These are phyloP conservation scores for Netta rufina DNA, from an alignment of 2,797 vertebrate genomes.

Conservation along the genomic window DNA sequence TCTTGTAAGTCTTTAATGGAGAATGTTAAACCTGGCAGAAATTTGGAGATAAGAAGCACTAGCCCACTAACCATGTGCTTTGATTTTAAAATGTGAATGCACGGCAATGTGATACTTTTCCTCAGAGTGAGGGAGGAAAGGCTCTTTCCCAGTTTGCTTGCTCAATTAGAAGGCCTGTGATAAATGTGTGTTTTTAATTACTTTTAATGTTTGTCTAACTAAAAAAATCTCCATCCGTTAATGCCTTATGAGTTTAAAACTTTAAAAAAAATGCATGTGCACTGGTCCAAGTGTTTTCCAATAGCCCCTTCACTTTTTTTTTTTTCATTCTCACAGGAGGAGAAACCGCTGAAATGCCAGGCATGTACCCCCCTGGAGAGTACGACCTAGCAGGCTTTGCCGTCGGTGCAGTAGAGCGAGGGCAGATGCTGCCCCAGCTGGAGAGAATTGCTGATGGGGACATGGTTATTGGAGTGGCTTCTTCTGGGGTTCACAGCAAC, in stretches of 20 bases:
- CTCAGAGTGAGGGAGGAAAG: background rate
- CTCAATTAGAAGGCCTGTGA: background rate
- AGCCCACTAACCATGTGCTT: background rate
- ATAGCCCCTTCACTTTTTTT: background rate
- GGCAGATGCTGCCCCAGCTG: constrained; percentile 85
- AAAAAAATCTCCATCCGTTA: background rate
- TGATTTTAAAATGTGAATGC: background rate
- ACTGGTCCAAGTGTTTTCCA: background rate
- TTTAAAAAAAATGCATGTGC: background rate
- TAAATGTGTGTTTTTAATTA: background rate
- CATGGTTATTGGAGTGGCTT: constrained; percentile 87
- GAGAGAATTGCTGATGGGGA: constrained; percentile 86
- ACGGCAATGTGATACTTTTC: background rate
- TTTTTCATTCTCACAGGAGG: constrained; percentile 81
- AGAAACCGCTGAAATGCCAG: constrained; percentile 97
- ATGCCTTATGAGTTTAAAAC: background rate
- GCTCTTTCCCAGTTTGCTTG: background rate
- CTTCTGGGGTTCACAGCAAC: constrained; percentile 96
- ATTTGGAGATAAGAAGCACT: background rate
- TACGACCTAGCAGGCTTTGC: constrained; percentile 96
- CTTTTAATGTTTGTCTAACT: background rate
- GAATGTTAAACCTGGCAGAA: background rate
- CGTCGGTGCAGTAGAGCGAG: constrained; percentile 89
- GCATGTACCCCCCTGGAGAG: constrained; percentile 88
- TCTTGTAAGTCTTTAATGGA: background rate